Percentiles rank a stretch among this genome's conserved stretches.
phyloP scores from a whole-genome alignment of 2,797 vertebrate genomes.

The Lepilemur ruficaudatus region DNA sequence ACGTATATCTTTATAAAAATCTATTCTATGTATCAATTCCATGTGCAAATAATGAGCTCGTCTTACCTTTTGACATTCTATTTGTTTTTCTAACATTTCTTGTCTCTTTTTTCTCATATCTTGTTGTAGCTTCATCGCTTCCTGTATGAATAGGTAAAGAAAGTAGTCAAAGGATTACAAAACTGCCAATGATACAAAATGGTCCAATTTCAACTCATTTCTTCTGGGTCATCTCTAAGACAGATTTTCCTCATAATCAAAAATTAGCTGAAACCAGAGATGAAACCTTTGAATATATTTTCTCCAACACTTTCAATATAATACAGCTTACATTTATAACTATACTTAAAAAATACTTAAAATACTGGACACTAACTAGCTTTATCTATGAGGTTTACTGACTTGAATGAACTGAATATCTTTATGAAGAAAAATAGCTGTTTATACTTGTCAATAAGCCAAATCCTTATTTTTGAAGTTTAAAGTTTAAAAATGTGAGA shows the following conservation, averaged over 20 bases:
- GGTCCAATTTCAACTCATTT: neutral
- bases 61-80: constrained; percentile 97
- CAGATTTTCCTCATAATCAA: neutral
- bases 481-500: constrained; percentile 22
- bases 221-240: neutral
- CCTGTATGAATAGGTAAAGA: constrained; percentile 82
- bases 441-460: neutral
- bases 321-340: neutral
- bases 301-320: neutral
- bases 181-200: neutral
- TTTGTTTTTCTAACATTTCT: constrained; percentile 96
- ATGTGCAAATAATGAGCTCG: neutral
- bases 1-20: neutral
- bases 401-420: neutral
- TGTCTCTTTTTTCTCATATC: constrained; percentile 99
- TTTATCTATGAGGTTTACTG: neutral
- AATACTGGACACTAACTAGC: neutral
- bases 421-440: constrained; percentile 5
- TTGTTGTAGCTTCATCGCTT: constrained; percentile 95
- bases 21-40: neutral
- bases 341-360: constrained; percentile 25
- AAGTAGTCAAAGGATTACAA: neutral
- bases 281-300: constrained; percentile 33
- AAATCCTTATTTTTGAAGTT: constrained; percentile 12
- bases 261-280: constrained; percentile 13